A percentile compares a stretch with the other conserved stretches of the same genome.
Conservation (phyloP, 1,140 invertebrate genomes). For the Neodiprion virginianus region DNA sequence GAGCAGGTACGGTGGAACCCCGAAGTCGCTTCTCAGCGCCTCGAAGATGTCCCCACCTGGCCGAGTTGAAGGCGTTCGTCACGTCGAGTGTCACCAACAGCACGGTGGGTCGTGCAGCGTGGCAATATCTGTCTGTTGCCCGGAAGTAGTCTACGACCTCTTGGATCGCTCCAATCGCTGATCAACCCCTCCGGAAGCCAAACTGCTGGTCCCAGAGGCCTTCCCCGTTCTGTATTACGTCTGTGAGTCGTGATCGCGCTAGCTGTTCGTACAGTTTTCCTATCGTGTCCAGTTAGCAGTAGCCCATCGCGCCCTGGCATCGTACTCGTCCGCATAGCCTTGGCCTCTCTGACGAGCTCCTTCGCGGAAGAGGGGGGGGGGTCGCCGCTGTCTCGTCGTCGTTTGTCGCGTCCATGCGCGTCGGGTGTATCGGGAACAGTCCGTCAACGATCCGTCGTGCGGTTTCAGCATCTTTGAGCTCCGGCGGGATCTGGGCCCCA, state of each 20-base stretch:
- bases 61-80: slow-evolving; percentile 31
- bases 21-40: background rate
- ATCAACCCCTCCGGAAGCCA: slow-evolving; percentile 38
- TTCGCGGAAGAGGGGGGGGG: slow-evolving; percentile 17
- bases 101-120: slow-evolving; percentile 14
- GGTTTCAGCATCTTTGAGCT: slow-evolving; percentile 23
- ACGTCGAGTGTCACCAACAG: slow-evolving; percentile 28
- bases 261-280: slow-evolving; percentile 51
- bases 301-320: slow-evolving; percentile 34
- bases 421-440: slow-evolving; percentile 17
- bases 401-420: slow-evolving; percentile 21
- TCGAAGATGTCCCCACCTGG: slow-evolving; percentile 21
- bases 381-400: too few relatives aligned
- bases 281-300: slow-evolving; percentile 43
- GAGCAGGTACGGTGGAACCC: background rate
- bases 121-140: slow-evolving; percentile 13
- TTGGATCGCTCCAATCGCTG: slow-evolving; percentile 45
- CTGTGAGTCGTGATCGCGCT: slow-evolving; percentile 30
- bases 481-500: background rate
- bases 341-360: slow-evolving; percentile 25
- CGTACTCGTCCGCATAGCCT: slow-evolving; percentile 23
- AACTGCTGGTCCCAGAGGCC: slow-evolving; percentile 42
- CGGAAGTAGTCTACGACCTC: slow-evolving; percentile 17
- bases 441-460: background rate
- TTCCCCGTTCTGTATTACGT: slow-evolving; percentile 24